These are phyloP conservation scores for Myotis myotis DNA, from an alignment of 2,797 vertebrate genomes.

Conservation along the genomic window DNA sequence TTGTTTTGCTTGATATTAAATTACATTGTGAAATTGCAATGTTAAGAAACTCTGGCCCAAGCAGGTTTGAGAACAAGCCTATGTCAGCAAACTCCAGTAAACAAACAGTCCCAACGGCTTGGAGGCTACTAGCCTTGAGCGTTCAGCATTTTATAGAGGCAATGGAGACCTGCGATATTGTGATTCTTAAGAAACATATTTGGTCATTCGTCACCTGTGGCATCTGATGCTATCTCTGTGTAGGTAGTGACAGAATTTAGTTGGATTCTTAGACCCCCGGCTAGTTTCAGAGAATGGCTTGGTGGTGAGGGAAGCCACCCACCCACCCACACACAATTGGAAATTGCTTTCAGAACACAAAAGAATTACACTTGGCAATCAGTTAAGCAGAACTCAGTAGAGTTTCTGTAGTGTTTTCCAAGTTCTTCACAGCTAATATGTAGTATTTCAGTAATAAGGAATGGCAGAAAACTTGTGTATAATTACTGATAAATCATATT, in stretches of 20 bases:
- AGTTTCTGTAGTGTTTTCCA: neutral
- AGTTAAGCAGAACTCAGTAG: neutral
- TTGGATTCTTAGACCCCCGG: neutral
- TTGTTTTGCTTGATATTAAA: neutral
- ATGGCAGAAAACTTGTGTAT: neutral
- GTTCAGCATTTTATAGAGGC: neutral
- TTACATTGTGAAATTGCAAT: neutral
- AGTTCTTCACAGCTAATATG: conserved; percentile 4
- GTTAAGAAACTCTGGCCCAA: neutral
- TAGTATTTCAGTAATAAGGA: neutral
- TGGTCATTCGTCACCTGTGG: neutral
- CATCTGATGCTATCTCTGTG: neutral
- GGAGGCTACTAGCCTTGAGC: neutral
- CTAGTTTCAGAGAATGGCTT: neutral
- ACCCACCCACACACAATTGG: neutral
- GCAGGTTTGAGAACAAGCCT: neutral
- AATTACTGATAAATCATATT: neutral
- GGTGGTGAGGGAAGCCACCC: neutral
- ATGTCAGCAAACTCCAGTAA: neutral
- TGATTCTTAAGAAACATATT: neutral
- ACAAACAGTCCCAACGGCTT: neutral
- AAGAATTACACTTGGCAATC: neutral
- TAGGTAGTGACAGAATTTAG: neutral
- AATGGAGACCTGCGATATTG: neutral
- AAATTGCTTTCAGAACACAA: neutral